Base-by-base conservation (phyloP, 2,888 invertebrate genomes). In the Lymantria monacha region DNA sequence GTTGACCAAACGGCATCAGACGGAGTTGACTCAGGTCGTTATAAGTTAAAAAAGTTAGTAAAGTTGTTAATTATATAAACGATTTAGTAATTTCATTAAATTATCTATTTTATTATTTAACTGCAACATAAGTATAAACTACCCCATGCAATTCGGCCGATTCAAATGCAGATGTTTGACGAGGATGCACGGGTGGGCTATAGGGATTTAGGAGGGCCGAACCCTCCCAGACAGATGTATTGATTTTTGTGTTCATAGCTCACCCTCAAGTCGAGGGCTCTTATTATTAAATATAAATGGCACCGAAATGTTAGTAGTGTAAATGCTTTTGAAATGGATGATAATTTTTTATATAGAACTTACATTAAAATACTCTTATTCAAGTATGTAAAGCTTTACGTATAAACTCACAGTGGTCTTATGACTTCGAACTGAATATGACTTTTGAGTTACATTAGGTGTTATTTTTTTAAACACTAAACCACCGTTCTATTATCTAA, bases 281-380 rank as follows among this genome's bases (percentile, higher is more conserved):
- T 76, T 83, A 76, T 83, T 86, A 85, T 86, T 85, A 83, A 86
- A 86, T 84, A 85, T 83, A 85, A 83, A 86, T 81, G 82, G 73
- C 76, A 80, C 64, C 74, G 81, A 82, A 81, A 83, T 77, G 72
- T 73, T 66, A 7, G 66, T 59, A 66, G 66, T 58, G 66, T 55
- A 56, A 59, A 57, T 59, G 57, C 53, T 61, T 60, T 64, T 62
- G 66, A 66, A 44, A 48, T 49, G 55, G 51, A 52, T 53, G 40
- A 48, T 43, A 44, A 50, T 57, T 42, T 37, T 12, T 30, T 38
- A n/a, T 38, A 33, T n/a, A 9, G n/a, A 30, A 15, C 3, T 31
- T 31, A 30, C 30, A 31, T 3, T 12, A 10, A 33, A 33, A 9
- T 33, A 33, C 33, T 33, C 5, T 5, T 22, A 22, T 22, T 22